phyloP scores from a whole-genome alignment of 2,797 vertebrate species.

The Ptychobarbus kaznakovi region DNA sequence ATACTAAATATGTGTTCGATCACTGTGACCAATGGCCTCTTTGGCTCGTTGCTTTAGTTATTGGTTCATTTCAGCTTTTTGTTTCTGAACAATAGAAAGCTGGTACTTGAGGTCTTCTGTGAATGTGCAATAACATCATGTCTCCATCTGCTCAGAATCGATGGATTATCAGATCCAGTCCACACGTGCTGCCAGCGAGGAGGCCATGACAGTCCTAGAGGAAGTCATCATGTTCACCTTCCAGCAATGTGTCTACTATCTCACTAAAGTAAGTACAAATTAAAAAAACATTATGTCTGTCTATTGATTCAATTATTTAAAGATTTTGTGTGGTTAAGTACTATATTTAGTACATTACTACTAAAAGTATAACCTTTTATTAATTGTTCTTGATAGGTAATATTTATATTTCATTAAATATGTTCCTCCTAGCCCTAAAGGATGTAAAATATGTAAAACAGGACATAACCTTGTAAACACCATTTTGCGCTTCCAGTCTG shows the following conservation, averaged over 20 bases:
- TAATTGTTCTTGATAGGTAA: not conserved
- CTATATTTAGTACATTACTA: not conserved
- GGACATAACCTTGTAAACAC: constrained; percentile 66
- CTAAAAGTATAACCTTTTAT: not conserved
- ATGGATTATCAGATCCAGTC: constrained; percentile 72
- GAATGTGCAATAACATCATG: not conserved
- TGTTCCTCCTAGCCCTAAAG: constrained; percentile 9
- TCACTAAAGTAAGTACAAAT: constrained; percentile 78
- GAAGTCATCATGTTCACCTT: constrained; percentile 88
- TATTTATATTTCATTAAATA: constrained; percentile 25
- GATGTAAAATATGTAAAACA: constrained; percentile 62
- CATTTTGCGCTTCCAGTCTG: constrained; percentile 66
- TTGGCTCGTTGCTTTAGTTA: not conserved
- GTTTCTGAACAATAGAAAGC: not conserved
- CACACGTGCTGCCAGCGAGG: constrained; percentile 78
- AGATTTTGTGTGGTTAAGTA: not conserved
- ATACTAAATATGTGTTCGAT: not conserved
- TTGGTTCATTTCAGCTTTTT: not conserved
- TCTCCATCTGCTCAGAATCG: constrained; percentile 62
- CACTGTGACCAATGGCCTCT: not conserved
- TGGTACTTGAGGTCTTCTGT: not conserved
- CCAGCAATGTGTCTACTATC: constrained; percentile 85
- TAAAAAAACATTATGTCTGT: not conserved
- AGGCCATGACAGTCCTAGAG: constrained; percentile 85
- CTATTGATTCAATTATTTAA: not conserved